Percentiles rank a stretch among this genome's conserved stretches.
Evolutionary conservation across 2,888 invertebrate genomes (phyloP).

Genomic region (Eurytoma californica): DNA sequence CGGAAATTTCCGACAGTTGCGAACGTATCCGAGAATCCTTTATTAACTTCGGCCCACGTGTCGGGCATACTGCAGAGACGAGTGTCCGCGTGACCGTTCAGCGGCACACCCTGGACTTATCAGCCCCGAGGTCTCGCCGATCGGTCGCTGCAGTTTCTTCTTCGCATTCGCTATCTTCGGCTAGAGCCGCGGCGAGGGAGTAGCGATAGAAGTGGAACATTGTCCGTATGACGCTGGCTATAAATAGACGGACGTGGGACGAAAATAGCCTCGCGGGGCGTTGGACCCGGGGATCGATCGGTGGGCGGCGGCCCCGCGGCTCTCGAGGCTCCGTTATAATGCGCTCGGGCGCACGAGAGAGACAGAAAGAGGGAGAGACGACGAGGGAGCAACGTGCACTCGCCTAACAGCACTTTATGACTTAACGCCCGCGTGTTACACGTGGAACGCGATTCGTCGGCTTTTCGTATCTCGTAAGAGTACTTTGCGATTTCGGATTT

Average conservation of each 20-base stretch:
- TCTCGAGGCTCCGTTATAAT: neutral
- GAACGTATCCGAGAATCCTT: too few species aligned
- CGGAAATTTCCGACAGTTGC: too few species aligned
- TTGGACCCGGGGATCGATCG: slow-evolving; percentile 70
- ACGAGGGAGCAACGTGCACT: neutral
- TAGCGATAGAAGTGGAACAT: slow-evolving; percentile 70
- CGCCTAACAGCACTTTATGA: too few species aligned
- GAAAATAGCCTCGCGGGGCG: slow-evolving; percentile 68
- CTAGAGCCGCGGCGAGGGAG: slow-evolving; percentile 2
- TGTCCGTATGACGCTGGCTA: slow-evolving; percentile 67
- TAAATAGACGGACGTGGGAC: slow-evolving; percentile 67
- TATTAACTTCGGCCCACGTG: too few species aligned
- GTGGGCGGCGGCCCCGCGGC: neutral
- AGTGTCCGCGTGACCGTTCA: too few species aligned
- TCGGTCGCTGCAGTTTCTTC: neutral
- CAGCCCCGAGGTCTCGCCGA: too few species aligned
- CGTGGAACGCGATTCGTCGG: too few species aligned
- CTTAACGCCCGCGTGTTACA: too few species aligned
- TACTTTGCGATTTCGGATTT: too few species aligned
- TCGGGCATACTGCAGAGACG: too few species aligned
- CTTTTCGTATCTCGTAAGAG: too few species aligned
- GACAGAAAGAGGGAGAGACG: neutral
- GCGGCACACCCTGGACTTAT: too few species aligned
- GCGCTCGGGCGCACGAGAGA: neutral
- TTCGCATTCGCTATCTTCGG: neutral